Base-by-base conservation (phyloP, 2,113 vertebrate genomes). In the Psittacus erithacus region DNA sequence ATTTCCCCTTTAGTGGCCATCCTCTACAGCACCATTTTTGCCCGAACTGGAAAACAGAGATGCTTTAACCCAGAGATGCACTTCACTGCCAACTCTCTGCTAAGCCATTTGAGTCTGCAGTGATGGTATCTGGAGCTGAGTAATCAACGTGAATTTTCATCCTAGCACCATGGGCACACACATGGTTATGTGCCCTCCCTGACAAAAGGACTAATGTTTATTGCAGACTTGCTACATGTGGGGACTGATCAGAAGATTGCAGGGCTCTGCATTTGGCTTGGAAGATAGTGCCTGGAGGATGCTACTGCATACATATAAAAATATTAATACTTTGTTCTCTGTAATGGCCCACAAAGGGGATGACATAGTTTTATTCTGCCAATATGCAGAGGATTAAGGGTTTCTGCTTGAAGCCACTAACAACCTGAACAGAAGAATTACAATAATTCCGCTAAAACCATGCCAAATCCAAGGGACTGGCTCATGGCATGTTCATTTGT, bases 371-470 rank as follows among this genome's bases (percentile, higher is more conserved):
- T 95, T 96, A 93, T 86, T 96, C 91, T 94, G 78, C n/a, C 50
- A 95, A 88, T 86, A 95, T 90, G 91, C 91, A 92, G 57, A 93
- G 79, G 82, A 97, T 96, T 91, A 97, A 92, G 44, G 63, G 31
- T 46, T 96, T 97, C 93, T 95, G 85, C 88, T 50, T 52, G 60
- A 88, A 93, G 50, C 53, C 57, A 67, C 95, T 93, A 96, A 88
- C 76, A 92, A 92, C 91, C 82, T 82, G 76, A 93, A 81, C 94
- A 76, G 83, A 55, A 94, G 63, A 83, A 95, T 94, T 96, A 96
- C 86, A 93, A 85, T 50, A 95, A 94, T 93, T 93, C 93, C 71
- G 71, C 65, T 93, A 93, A 96, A 97, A 86, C 82, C 83, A 93
- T 38, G 74, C 11, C 7, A 1, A 94, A 83, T 96, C 73, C 57